Base-by-base conservation (phyloP, 1,140 invertebrate species). In the Pseudomyrmex dendroicus region DNA sequence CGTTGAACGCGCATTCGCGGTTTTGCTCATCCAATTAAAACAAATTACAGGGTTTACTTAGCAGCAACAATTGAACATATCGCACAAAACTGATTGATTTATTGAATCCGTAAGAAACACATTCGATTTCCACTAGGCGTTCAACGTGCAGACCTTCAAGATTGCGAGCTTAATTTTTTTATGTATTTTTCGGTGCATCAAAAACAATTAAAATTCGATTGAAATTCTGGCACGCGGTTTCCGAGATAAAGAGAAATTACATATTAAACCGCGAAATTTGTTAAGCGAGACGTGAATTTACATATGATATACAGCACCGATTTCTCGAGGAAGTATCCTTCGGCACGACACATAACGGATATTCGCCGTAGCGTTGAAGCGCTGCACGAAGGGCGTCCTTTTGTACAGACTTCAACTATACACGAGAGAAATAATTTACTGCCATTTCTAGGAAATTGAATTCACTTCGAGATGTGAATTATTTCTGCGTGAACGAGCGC, bases 381-480 rank as follows among this genome's bases (percentile, higher is more conserved):
- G 57, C 72, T 46, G 9, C 70, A 73, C 35, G 62, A 73, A 73
- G 13, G 44, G 54, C 13, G 70, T 59, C 7, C 54, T 62, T 61
- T 25, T 73, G 25, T 17, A 50, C 25, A 25, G 57, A 50, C 46
- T 73, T 25, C 35, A 35, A n/a, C 22, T 17, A 13, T 46, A 13
- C 56, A 46, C 13, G 35, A 35, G 20, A 52, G 62, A 59, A 74
- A 62, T 74, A 52, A 63, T 62, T 25, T 46, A 44, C 73, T 25
- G 73, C 20, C 9, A 35, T n/a, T 74, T 74, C 73, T 74, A 15
- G 73, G 46, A 74, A 74, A 63, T 62, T 74, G 59, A 46, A 62
- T 74, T 62, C 13, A 48, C 73, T 57, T 50, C 46, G 22, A 50
- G 62, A 74, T 22, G 17, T 74, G n/a, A 63, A 63, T 74, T 74